Base-by-base conservation (phyloP, 2,113 vertebrate species). In the Cebus imitator region DNA sequence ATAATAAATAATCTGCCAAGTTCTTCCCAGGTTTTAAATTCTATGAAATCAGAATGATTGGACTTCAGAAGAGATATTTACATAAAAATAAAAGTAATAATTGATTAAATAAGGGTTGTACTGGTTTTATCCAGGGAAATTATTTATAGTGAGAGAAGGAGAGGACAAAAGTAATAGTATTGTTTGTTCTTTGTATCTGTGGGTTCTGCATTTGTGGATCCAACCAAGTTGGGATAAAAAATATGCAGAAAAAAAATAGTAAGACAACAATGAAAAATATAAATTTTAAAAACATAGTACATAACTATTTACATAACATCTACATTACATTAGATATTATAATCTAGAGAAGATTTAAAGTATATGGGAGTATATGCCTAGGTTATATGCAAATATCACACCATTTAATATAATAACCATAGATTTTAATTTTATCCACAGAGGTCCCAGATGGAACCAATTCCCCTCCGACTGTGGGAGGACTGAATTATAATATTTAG, bases 1-100 rank as follows among this genome's bases (percentile, higher is more conserved):
- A n/a, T 5, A 61, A 70, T 83, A 82, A 1, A 37, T 79, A 16
- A 55, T 73, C 27, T 85, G 37, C 70, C n/a, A 95, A 72, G 17
- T 96, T 88, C 30, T 88, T 87, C 9, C 37, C 25, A 78, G n/a
- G 16, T 86, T 76, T 43, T 78, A 91, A 81, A 72, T 96, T 86
- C 61, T 91, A 2, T 27, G 27, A 64, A 35, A 87, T 45, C 55
- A 95, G 12, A 83, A 68, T 79, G 30, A 88, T 40, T 43, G 27
- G 32, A 94, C 64, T 83, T 97, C 70, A 95, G 2, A 79, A 12
- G 21, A 82, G 52, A 43, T 78, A 52, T 55, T 40, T 85, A 55
- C 27, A 66, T 64, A 45, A 45, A 68, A 80, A 64, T 48, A 57
- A 68, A 89, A 4, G 3, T 52, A 84, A 70, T 73, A 73, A 92